phyloP scores from a whole-genome alignment of 1,140 invertebrate genomes.

The Trachelipus rathkii region DNA sequence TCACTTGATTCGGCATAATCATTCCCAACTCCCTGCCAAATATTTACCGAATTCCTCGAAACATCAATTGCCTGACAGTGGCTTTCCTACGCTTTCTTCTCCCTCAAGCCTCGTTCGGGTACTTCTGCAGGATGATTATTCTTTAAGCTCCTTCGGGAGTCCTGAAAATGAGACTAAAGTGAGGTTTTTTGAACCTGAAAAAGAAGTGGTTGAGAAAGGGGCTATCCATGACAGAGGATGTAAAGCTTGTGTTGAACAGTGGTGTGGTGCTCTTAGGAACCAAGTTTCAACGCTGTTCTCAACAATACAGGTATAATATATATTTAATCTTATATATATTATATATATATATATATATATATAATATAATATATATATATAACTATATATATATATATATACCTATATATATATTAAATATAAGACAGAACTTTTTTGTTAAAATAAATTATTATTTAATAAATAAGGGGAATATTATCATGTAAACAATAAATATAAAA shows the following conservation, averaged over 20 bases:
- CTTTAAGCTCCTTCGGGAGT: neutral
- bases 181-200: too few species aligned
- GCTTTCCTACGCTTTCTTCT: neutral
- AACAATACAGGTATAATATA: neutral
- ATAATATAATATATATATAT: slow-evolving; percentile 27
- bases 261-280: neutral
- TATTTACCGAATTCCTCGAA: neutral
- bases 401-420: slow-evolving; percentile 14
- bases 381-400: slow-evolving; percentile 24
- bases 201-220: too few species aligned
- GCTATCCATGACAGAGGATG: too few species aligned
- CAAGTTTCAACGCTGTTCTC: too few species aligned
- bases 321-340: neutral
- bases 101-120: neutral
- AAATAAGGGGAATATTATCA: too few species aligned
- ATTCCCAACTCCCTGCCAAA: neutral
- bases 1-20: neutral
- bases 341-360: slow-evolving; percentile 26
- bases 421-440: too few species aligned
- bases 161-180: neutral
- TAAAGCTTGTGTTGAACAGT: neutral
- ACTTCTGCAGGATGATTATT: neutral
- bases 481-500: too few species aligned
- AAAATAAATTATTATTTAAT: too few species aligned
- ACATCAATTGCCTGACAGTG: neutral